Evolutionary conservation across 2,888 invertebrate genomes (phyloP).

Genomic region (Saturnia japonica): DNA sequence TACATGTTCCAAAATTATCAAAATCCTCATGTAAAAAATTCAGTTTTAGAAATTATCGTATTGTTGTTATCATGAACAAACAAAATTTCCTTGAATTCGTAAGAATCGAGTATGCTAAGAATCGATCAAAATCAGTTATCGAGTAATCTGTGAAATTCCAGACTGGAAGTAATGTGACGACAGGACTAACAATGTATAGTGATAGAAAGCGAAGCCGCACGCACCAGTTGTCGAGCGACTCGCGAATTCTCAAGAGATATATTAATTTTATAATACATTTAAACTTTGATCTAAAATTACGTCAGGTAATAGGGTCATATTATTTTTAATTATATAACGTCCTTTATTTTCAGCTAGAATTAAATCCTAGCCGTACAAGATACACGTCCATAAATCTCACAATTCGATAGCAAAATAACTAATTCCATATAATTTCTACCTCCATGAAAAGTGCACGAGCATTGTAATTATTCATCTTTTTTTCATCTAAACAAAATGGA

Average conservation of each 20-base stretch:
- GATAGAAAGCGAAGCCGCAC: constrained; percentile 43
- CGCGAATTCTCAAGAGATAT: constrained; percentile 64
- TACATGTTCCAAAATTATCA: constrained; percentile 2
- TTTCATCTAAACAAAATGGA: constrained; percentile 79
- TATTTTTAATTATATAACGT: constrained; percentile 56
- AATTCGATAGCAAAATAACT: constrained; percentile 72
- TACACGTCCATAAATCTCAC: constrained; percentile 59
- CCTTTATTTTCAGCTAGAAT: constrained; percentile 64
- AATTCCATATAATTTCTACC: constrained; percentile 32
- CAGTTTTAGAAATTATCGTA: constrained; percentile 46
- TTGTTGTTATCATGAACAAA: constrained; percentile 41
- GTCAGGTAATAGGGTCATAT: constrained; percentile 48
- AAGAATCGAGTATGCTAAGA: neutral
- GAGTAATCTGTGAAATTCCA: constrained; percentile 66
- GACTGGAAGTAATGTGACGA: constrained; percentile 51
- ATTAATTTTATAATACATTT: constrained; percentile 43
- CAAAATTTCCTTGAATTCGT: constrained; percentile 36
- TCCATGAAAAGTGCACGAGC: constrained; percentile 56
- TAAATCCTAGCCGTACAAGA: constrained; percentile 57
- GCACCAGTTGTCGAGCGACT: constrained; percentile 54
- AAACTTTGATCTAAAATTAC: constrained; percentile 59
- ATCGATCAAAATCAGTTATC: constrained; percentile 26
- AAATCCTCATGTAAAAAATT: constrained; percentile 26
- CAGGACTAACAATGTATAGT: constrained; percentile 50
- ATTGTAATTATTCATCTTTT: constrained; percentile 47